Base-by-base conservation (phyloP, 2,888 invertebrate genomes). In the Lutraria lutraria region DNA sequence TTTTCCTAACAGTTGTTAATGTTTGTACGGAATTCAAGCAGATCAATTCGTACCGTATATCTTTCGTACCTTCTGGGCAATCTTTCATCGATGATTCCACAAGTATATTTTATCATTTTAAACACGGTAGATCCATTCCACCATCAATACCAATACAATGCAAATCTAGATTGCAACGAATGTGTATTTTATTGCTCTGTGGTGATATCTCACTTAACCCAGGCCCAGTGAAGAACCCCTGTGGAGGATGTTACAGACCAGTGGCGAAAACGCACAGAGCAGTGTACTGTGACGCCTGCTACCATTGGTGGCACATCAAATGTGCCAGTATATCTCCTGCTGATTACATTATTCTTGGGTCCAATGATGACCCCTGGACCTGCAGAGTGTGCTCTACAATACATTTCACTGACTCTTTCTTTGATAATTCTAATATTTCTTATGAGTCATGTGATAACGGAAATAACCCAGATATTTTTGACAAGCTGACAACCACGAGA, bases 191-290 rank as follows among this genome's bases (percentile, higher is more conserved):
- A 29, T 25, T 84, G 43, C n/a, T 88, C 6, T 21, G 84, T 52
- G 84, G 88, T 19, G 88, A 88, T 31, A 63, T 88, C 60, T 52
- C 81, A 63, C 53, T 81, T 15, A 88, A 88, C 31, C 84, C 88
- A 21, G 83, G 83, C 6, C 87, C 87, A 25, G 29, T 79, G 25
- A 54, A 52, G 34, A 56, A 43, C 31, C 87, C 84, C 43, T 88
- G 88, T 81, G 72, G 60, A 13, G 29, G 34, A 0, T 88, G 88
- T 53, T 29, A 31, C 2, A 83, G 84, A 68, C 88, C 81, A 31
- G 88, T 88, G 15, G 83, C 56, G 21, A 25, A 16, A 3, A 88
- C 80, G 80, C 84, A 81, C 12, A 15, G 60, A 8, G 84, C 81
- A 3, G 29, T 85, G 0, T 21, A n/a, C 6, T 88, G 84, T 81